phyloP scores from a whole-genome alignment of 2,888 invertebrate species.

The Ochropleura leucogaster region DNA sequence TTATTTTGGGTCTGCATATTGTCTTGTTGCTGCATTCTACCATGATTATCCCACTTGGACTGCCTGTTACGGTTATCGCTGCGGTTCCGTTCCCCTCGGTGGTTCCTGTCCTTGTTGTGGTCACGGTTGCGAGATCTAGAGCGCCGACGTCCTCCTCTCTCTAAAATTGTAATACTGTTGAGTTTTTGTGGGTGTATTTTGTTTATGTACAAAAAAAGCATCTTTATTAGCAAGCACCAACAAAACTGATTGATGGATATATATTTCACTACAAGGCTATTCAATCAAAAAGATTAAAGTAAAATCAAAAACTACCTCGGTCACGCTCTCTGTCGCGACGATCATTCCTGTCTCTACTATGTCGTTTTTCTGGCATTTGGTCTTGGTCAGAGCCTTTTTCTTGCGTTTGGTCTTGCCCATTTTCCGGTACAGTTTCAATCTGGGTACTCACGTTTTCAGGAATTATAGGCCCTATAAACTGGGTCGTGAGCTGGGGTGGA shows the following conservation, averaged over 20 bases:
- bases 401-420: constrained; percentile 21
- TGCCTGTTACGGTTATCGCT: constrained; percentile 65
- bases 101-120: constrained; percentile 43
- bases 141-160: constrained; percentile 55
- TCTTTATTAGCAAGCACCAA: neutral
- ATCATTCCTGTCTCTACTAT: constrained; percentile 44
- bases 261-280: neutral
- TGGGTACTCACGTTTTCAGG: constrained; percentile 39
- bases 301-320: constrained; percentile 36
- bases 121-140: constrained; percentile 61
- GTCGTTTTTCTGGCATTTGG: constrained; percentile 26
- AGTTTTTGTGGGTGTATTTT: neutral
- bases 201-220: neutral
- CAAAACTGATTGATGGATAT: neutral
- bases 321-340: constrained; percentile 61
- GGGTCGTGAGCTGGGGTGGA: constrained; percentile 23
- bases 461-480: constrained; percentile 57
- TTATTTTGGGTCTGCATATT: constrained; percentile 37
- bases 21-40: constrained; percentile 34
- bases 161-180: constrained; percentile 31
- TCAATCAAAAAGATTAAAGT: neutral
- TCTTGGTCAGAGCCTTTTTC: constrained; percentile 28
- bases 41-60: constrained; percentile 70
- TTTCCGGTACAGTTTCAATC: constrained; percentile 1
- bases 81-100: constrained; percentile 60